phyloP scores from a whole-genome alignment of 2,797 vertebrate genomes.

The Artibeus lituratus region DNA sequence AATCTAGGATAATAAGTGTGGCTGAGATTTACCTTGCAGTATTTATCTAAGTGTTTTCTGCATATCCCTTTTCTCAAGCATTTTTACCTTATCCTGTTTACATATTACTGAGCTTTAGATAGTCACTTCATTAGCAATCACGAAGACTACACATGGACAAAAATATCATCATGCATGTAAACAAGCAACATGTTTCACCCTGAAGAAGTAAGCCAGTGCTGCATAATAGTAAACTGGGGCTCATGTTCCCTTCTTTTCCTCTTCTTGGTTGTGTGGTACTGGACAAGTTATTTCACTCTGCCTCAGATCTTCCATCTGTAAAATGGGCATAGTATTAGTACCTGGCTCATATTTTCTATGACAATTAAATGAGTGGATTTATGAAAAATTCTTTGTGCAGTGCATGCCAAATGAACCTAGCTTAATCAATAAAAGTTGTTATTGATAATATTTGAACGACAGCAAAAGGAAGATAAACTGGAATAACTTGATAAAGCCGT shows the following conservation, averaged over 20 bases:
- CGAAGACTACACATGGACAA: not conserved
- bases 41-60: not conserved
- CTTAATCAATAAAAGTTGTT: not conserved
- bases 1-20: not conserved
- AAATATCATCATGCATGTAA: not conserved
- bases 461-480: not conserved
- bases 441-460: not conserved
- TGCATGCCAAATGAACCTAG: not conserved
- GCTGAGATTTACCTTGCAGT: not conserved
- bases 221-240: not conserved
- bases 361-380: not conserved
- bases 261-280: not conserved
- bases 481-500: not conserved
- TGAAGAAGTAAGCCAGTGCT: not conserved
- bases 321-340: not conserved
- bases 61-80: not conserved
- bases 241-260: not conserved
- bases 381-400: not conserved
- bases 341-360: not conserved
- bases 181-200: not conserved
- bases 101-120: not conserved
- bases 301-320: not conserved
- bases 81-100: not conserved
- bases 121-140: not conserved
- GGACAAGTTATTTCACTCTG: rapidly evolving